Percentiles rank a stretch among this genome's conserved stretches.
Conservation (phyloP, 64 coral and sea anemone species). For the Stichodactyla mertensii region DNA sequence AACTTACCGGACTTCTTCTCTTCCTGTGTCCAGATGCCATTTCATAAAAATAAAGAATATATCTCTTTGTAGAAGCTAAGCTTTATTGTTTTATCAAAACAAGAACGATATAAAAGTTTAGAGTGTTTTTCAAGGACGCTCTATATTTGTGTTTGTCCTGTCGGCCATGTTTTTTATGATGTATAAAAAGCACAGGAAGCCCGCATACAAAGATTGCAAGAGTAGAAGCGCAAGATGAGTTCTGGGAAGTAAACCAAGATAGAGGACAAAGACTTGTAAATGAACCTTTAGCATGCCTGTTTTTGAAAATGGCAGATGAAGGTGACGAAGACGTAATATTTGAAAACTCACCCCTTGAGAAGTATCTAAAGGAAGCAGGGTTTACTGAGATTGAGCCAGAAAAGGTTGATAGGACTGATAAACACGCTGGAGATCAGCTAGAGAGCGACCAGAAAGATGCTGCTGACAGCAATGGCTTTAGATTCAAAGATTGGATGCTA, state of each 20-base stretch:
- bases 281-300: background rate
- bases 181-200: background rate
- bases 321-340: slow-evolving; percentile 75
- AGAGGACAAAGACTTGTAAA: background rate
- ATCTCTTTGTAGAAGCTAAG: background rate
- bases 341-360: slow-evolving; percentile 76
- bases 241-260: slow-evolving; percentile 1
- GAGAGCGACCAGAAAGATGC: slow-evolving; percentile 1
- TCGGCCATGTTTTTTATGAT: too few relatives aligned
- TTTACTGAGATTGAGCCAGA: slow-evolving; percentile 73
- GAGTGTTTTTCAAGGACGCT: background rate
- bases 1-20: slow-evolving; percentile 10
- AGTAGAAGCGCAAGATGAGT: background rate
- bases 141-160: too few relatives aligned
- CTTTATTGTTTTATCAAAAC: background rate
- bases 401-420: slow-evolving; percentile 1
- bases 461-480: background rate
- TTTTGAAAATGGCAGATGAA: slow-evolving; percentile 21
- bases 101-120: background rate
- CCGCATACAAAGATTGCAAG: background rate
- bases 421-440: background rate
- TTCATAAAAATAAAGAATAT: background rate
- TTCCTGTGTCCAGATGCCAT: background rate
- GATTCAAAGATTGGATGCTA: background rate
- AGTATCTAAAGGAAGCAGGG: slow-evolving; percentile 72